These are phyloP conservation scores for Desmophyllum pertusum DNA, from an alignment of 92 coral and sea anemone species.

Conservation along the genomic window DNA sequence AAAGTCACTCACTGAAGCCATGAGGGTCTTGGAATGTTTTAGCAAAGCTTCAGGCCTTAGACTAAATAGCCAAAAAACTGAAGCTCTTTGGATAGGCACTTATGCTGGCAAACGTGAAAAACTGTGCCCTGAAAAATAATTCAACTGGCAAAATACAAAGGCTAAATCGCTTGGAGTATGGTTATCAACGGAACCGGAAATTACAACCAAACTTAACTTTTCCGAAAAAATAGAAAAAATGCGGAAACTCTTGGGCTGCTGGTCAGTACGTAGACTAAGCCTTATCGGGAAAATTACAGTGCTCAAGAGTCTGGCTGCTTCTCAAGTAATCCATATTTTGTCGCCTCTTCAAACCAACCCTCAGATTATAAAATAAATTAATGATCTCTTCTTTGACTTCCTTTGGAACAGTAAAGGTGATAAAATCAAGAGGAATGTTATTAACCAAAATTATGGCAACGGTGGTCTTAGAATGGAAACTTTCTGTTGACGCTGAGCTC, in stretches of 20 bases:
- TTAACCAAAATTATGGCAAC: no score
- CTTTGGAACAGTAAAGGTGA: no score
- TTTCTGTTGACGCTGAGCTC: no score
- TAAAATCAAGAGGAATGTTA: no score
- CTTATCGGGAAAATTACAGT: no score
- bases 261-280: neutral
- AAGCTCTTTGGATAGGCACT: slow-evolving; percentile 40
- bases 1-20: slow-evolving; percentile 25
- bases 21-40: slow-evolving; percentile 19
- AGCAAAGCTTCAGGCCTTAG: slow-evolving; percentile 35
- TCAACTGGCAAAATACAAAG: neutral
- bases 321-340: neutral
- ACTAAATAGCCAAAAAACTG: slow-evolving; percentile 31
- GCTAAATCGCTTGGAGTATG: neutral
- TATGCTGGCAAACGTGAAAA: slow-evolving; percentile 6
- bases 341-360: slow-evolving; percentile 9
- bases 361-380: slow-evolving; percentile 1
- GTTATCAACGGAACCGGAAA: neutral
- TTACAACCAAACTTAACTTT: neutral
- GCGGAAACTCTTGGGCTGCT: neutral
- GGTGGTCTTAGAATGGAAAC: no score
- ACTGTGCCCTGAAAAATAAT: slow-evolving; percentile 25
- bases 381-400: slow-evolving; percentile 1
- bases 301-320: neutral
- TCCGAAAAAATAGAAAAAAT: neutral